phyloP scores from a whole-genome alignment of 2,113 vertebrate species.

The Zonotrichia leucophrys region DNA sequence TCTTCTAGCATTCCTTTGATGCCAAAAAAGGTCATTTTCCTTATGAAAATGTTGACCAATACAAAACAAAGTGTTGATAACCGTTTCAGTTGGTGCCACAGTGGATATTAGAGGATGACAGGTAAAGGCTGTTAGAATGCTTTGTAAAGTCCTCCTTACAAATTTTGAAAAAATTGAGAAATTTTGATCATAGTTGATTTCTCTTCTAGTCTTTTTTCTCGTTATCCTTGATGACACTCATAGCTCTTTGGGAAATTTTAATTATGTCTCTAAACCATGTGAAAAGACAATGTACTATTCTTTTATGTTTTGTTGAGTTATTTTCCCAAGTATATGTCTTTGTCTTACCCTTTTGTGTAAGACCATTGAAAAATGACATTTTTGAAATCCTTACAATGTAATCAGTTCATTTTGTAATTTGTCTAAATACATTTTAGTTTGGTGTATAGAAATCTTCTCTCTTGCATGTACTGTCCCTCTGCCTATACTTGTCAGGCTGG shows the following conservation, averaged over 20 bases:
- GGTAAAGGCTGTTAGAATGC: not conserved
- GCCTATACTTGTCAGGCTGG: not conserved
- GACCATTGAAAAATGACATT: not conserved
- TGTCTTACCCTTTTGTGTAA: not conserved
- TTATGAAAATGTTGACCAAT: not conserved
- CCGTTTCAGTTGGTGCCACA: not conserved
- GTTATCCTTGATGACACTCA: not conserved
- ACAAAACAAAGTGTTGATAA: not conserved
- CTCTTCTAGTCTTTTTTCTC: not conserved
- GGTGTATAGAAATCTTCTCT: not conserved
- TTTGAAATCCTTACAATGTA: not conserved
- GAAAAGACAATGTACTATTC: not conserved
- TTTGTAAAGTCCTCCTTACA: not conserved
- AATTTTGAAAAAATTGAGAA: no score
- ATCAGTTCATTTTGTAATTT: not conserved
- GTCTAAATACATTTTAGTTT: not conserved
- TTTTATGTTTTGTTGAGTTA: not conserved
- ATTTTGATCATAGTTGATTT: not conserved
- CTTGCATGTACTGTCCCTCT: not conserved
- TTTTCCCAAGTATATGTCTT: not conserved
- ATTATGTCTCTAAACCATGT: not conserved
- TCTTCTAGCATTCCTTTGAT: not conserved
- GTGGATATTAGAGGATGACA: not conserved
- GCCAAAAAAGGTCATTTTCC: not conserved
- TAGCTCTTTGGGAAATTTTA: not conserved